phyloP scores from a whole-genome alignment of 2,797 vertebrate species.

The Cossypha caffra region DNA sequence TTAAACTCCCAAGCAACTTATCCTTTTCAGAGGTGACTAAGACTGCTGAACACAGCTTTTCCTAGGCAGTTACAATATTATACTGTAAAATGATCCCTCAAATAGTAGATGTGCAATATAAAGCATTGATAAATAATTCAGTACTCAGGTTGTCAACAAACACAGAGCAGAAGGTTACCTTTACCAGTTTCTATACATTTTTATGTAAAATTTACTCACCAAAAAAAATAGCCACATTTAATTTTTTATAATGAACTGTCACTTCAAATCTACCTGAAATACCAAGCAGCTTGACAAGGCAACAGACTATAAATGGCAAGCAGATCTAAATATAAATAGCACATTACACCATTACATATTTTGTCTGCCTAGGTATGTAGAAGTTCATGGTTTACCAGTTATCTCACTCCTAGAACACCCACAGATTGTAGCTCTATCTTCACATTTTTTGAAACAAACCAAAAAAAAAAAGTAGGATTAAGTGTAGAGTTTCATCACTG shows the following conservation, averaged over 20 bases:
- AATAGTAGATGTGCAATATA: constrained; percentile 51
- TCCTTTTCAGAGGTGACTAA: constrained; percentile 42
- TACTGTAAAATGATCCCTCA: constrained; percentile 64
- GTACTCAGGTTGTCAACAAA: not conserved
- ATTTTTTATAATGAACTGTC: not conserved
- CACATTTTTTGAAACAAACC: not conserved
- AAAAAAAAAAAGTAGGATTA: not conserved
- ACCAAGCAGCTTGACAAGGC: not conserved
- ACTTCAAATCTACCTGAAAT: not conserved
- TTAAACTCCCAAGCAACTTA: constrained; percentile 40
- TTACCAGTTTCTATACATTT: not conserved
- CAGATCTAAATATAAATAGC: not conserved
- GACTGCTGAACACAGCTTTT: constrained; percentile 44
- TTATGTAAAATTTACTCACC: not conserved
- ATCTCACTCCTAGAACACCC: not conserved
- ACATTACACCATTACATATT: not conserved
- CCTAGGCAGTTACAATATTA: constrained; percentile 29
- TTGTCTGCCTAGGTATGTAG: not conserved
- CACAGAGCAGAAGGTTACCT: constrained; percentile 10
- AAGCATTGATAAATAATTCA: constrained; percentile 74
- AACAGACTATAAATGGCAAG: not conserved
- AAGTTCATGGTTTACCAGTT: not conserved
- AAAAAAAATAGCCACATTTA: not conserved
- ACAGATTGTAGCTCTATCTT: not conserved
- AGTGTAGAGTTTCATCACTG: not conserved